Conservation (phyloP, 2,888 invertebrate genomes). For the Scaptomyza parva region DNA sequence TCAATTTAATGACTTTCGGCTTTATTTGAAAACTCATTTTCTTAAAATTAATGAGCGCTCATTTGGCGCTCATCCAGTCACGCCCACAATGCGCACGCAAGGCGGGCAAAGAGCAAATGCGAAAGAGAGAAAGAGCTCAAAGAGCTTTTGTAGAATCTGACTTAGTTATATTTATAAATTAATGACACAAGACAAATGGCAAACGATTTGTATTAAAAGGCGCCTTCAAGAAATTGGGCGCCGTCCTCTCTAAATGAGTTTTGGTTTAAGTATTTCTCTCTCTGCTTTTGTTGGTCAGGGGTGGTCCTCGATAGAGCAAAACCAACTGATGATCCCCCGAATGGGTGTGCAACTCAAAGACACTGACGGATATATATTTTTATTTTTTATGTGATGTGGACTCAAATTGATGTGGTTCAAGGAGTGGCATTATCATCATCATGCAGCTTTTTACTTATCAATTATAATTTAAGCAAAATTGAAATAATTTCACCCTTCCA, state of each 20-base stretch:
- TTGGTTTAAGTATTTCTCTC: conserved; percentile 26
- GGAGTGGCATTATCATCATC: conserved; percentile 32
- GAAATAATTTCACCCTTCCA: conserved; percentile 26
- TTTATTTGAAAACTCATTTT: conserved; percentile 71
- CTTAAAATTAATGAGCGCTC: conserved; percentile 75
- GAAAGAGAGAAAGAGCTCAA: conserved; percentile 7
- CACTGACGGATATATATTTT: conserved; percentile 59
- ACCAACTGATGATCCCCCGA: conserved; percentile 28
- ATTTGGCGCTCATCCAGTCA: conserved; percentile 69
- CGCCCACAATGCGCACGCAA: conserved; percentile 74
- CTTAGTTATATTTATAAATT: conserved; percentile 71
- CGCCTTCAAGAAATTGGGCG: conserved; percentile 63
- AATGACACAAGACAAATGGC: conserved; percentile 75
- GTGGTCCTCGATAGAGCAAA: conserved; percentile 41
- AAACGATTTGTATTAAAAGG: conserved; percentile 69
- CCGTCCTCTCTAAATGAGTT: conserved; percentile 58
- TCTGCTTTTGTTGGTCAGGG: conserved; percentile 16
- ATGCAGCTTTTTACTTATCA: conserved; percentile 35
- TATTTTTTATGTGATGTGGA: conserved; percentile 33
- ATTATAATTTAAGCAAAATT: conserved; percentile 44
- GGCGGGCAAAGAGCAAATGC: conserved; percentile 7
- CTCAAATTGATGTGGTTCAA: conserved; percentile 29
- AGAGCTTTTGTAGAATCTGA: conserved; percentile 57
- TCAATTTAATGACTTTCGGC: conserved; percentile 69
- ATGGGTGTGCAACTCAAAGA: conserved; percentile 49